A percentile compares a stretch with the other conserved stretches of the same genome.
Conservation (phyloP, 2,113 vertebrate species). For the Glaucomys volans region DNA sequence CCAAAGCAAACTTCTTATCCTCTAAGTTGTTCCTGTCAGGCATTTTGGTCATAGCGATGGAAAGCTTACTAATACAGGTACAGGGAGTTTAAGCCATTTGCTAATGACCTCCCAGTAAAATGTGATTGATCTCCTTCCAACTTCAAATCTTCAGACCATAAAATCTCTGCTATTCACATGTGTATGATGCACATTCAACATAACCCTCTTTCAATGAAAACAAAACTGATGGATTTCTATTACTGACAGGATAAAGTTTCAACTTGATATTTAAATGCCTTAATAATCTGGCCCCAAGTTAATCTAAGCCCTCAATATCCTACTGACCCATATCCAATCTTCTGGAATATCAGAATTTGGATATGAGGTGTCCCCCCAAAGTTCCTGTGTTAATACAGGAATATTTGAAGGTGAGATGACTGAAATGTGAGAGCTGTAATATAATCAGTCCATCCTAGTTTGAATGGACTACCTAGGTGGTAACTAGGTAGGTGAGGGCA, state of each 20-base stretch:
- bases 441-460: no score
- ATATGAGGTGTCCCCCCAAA: no score
- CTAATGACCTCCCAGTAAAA: background rate
- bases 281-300: background rate
- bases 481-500: no score
- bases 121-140: background rate
- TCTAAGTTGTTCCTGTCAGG: no score
- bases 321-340: background rate
- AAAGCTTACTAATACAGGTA: background rate
- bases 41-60: no score
- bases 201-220: background rate
- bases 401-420: no score
- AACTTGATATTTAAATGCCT: background rate
- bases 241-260: background rate
- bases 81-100: background rate
- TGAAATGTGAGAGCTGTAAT: no score
- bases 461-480: no score
- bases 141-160: background rate
- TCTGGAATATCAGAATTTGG: no score
- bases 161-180: background rate
- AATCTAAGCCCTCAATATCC: background rate
- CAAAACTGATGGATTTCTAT: background rate
- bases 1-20: no score
- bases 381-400: no score
- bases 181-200: background rate